Conservation (phyloP, 2,888 invertebrate species). For the Gastrophysa polygoni region DNA sequence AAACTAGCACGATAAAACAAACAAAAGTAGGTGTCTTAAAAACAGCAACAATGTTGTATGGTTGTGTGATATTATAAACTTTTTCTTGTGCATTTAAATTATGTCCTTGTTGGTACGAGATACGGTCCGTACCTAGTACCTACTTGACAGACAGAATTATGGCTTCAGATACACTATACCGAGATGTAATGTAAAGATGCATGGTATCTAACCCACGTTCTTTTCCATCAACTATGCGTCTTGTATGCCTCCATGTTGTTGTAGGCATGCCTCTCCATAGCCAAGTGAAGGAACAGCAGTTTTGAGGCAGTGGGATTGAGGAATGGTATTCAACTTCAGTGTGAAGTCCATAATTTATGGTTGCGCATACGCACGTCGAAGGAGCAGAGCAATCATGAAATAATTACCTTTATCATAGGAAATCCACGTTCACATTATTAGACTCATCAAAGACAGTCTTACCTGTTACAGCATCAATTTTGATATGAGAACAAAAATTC, state of each 20-base stretch:
- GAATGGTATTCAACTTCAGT: no score
- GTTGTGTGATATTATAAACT: constrained; percentile 54
- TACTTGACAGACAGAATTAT: constrained; percentile 54
- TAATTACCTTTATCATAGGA: no score
- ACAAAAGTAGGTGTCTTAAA: constrained; percentile 52
- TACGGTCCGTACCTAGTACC: constrained; percentile 56
- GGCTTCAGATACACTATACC: constrained; percentile 53
- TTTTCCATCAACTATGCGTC: constrained; percentile 51
- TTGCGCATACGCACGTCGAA: no score
- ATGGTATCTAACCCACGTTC: constrained; percentile 58
- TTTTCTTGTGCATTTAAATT: constrained; percentile 52
- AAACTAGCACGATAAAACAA: constrained; percentile 13
- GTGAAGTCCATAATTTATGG: no score
- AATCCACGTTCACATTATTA: no score
- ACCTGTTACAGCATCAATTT: no score
- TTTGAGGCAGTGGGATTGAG: no score
- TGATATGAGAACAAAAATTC: no score
- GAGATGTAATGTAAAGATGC: constrained; percentile 58
- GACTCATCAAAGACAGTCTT: no score
- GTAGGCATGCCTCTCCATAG: constrained; percentile 8
- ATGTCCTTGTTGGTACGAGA: constrained; percentile 50
- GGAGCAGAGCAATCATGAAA: no score
- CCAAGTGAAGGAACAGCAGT: not conserved
- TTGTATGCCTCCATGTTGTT: constrained; percentile 24
- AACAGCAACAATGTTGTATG: constrained; percentile 51